phyloP scores from a whole-genome alignment of 2,888 invertebrate genomes.

The Cephonodes hylas region DNA sequence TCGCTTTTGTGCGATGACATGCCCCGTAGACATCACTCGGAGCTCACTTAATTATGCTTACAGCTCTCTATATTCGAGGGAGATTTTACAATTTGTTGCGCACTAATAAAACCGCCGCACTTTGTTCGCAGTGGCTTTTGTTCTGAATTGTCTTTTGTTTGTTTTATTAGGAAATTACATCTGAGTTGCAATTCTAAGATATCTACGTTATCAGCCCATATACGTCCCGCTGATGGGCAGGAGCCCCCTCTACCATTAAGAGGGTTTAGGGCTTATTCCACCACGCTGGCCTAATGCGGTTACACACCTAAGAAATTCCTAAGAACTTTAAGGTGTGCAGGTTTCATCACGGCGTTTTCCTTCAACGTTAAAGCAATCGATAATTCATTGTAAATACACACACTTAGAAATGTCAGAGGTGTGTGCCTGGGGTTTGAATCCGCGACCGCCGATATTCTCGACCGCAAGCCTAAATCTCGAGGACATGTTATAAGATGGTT shows the following conservation, averaged over 20 bases:
- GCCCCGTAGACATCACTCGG: slow-evolving; percentile 39
- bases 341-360: background rate
- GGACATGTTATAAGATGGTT: no score
- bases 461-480: no score
- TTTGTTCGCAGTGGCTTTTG: background rate
- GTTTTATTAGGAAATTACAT: background rate
- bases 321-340: background rate
- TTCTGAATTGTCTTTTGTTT: background rate
- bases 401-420: no score
- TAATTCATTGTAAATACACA: no score
- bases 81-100: slow-evolving; percentile 4
- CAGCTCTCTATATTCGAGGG: background rate
- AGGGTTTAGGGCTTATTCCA: background rate
- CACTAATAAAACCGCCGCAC: background rate
- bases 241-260: background rate
- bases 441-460: no score
- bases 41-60: slow-evolving; percentile 39
- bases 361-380: no score
- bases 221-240: no score
- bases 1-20: slow-evolving; percentile 58
- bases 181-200: background rate
- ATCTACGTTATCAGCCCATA: no score
- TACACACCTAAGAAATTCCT: background rate
- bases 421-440: no score
- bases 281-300: background rate